Conservation (phyloP, 2,113 vertebrate genomes). For the Cephalopterus ornatus region DNA sequence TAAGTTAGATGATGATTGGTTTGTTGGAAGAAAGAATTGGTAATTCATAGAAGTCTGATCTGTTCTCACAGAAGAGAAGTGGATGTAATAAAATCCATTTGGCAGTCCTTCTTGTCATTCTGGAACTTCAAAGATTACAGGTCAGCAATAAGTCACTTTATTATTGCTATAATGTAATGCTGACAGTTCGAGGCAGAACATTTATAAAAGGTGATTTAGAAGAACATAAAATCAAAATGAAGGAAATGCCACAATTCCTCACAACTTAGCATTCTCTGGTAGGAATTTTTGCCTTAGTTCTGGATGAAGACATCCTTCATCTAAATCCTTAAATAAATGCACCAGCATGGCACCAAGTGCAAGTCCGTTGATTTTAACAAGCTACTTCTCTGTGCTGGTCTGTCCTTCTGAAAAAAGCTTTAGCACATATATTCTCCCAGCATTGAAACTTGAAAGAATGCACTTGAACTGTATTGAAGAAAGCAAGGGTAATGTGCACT, state of each 20-base stretch:
- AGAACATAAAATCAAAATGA: background rate
- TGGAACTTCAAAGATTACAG: background rate
- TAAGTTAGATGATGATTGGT: background rate
- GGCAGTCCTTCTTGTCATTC: background rate
- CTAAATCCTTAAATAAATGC: background rate
- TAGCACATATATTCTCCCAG: background rate
- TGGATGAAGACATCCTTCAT: background rate
- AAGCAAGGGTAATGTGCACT: background rate
- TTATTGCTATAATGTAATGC: background rate
- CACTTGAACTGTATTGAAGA: background rate
- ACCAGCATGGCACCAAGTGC: background rate
- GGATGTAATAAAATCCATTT: background rate
- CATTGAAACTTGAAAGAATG: background rate
- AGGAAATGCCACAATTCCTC: background rate
- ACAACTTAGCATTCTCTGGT: background rate
- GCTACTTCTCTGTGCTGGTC: background rate
- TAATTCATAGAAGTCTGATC: background rate
- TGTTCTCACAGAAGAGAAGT: background rate
- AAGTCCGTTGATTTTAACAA: background rate
- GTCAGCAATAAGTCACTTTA: background rate
- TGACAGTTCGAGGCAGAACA: background rate
- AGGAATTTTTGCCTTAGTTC: background rate
- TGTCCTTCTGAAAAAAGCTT: background rate
- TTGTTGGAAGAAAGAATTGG: background rate
- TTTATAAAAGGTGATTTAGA: background rate